Conservation (phyloP, 1,140 invertebrate genomes). For the Proctacanthus coquilletti region DNA sequence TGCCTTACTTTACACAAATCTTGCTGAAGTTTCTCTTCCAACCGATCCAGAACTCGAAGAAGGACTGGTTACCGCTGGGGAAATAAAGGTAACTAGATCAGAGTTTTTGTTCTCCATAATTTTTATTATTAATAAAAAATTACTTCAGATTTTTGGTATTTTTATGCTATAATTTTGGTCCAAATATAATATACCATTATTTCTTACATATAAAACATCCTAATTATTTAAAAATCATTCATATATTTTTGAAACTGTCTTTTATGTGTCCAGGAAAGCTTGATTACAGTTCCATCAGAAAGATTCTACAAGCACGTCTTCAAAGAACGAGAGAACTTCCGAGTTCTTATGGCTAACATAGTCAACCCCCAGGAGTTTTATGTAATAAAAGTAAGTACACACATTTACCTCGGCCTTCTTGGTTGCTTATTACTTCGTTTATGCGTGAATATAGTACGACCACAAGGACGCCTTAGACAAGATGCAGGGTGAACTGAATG, state of each 20-base stretch:
- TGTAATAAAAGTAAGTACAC: conserved; percentile 7
- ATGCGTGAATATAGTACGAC: conserved; percentile 1
- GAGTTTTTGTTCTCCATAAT: no score
- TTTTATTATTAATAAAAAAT: no score
- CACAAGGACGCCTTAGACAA: not conserved
- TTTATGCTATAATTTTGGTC: no score
- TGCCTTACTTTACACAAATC: conserved; percentile 21
- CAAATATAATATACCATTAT: no score
- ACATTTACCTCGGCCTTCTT: conserved; percentile 3
- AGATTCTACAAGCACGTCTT: not conserved
- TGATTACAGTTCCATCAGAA: not conserved
- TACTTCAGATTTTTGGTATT: no score
- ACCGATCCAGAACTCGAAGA: no score
- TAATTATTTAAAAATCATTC: no score
- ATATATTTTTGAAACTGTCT: no score
- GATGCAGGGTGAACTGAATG: not conserved
- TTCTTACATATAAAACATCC: no score
- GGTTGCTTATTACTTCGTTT: not conserved
- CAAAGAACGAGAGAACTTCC: conserved; percentile 3
- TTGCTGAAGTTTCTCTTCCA: conserved; percentile 12
- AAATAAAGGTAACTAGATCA: no score
- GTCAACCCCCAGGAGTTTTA: conserved; percentile 7
- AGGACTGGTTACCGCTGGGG: no score
- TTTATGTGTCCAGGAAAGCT: no score
- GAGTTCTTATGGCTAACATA: conserved; percentile 7